phyloP scores from a whole-genome alignment of 2,797 vertebrate species.

The Trachurus trachurus region DNA sequence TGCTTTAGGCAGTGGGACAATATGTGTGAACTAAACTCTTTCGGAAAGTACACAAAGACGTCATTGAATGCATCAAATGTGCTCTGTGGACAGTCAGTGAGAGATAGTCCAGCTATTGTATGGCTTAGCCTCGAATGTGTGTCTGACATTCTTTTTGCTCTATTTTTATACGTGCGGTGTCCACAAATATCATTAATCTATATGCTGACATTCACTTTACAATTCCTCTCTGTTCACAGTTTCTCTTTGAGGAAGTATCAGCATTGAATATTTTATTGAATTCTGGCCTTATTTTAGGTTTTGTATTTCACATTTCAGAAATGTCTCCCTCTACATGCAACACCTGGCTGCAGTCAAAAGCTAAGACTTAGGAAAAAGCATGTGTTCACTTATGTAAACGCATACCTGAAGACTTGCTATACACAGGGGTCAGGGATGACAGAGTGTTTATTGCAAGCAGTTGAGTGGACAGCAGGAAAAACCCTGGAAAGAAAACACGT shows the following conservation, averaged over 20 bases:
- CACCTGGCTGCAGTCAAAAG: neutral
- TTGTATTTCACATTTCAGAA: neutral
- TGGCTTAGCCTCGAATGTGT: neutral
- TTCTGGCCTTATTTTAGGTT: neutral
- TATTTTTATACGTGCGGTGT: neutral
- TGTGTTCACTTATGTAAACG: neutral
- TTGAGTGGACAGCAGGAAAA: neutral
- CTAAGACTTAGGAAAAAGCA: neutral
- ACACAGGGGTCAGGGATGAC: no score
- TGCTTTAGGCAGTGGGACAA: conserved; percentile 44
- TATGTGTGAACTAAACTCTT: conserved; percentile 8
- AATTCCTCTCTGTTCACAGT: neutral
- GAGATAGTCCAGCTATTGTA: neutral
- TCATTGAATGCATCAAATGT: neutral
- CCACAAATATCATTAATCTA: neutral
- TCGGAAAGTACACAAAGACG: neutral
- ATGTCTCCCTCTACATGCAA: neutral
- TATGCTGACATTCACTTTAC: neutral
- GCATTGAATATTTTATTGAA: neutral
- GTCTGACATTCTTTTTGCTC: neutral
- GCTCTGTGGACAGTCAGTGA: neutral
- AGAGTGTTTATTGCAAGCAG: neutral
- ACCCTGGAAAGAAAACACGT: neutral
- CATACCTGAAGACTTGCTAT: neutral
- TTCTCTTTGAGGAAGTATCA: neutral